Percentiles rank a stretch among this genome's conserved stretches.
Evolutionary conservation across 2,888 invertebrate species (phyloP).

Genomic region (Parnassius glacialis): DNA sequence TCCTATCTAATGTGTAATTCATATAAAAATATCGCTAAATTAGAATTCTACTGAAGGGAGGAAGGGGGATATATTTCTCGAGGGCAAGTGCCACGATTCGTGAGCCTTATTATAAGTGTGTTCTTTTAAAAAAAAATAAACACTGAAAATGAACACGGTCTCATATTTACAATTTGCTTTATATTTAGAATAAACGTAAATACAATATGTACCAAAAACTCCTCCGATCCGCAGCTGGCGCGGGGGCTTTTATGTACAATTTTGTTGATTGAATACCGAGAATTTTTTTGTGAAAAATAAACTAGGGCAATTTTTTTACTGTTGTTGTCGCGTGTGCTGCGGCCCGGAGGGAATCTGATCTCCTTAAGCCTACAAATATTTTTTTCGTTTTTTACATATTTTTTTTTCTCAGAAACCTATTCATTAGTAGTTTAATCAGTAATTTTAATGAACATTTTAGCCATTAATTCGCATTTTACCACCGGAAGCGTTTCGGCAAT

Average conservation of each 20-base stretch:
- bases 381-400: constrained; percentile 43
- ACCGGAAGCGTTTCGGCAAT: constrained; percentile 38
- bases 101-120: constrained; percentile 50
- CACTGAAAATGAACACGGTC: constrained; percentile 72
- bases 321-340: constrained; percentile 1
- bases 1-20: constrained; percentile 28
- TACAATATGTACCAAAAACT: constrained; percentile 51
- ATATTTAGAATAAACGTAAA: constrained; percentile 54
- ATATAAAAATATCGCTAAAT: constrained; percentile 45
- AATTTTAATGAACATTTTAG: constrained; percentile 53
- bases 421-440: constrained; percentile 57
- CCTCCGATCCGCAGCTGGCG: constrained; percentile 36
- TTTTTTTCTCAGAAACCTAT: constrained; percentile 60
- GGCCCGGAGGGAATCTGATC: constrained; percentile 38
- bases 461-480: constrained; percentile 42
- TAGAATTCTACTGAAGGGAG: constrained; percentile 1
- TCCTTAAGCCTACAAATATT: constrained; percentile 48
- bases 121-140: constrained; percentile 75
- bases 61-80: background rate
- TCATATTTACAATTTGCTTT: constrained; percentile 69
- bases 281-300: constrained; percentile 35
- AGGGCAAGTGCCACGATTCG: constrained; percentile 47
- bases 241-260: constrained; percentile 54
- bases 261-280: constrained; percentile 43
- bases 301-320: constrained; percentile 38